Evolutionary conservation across 1,140 invertebrate species (phyloP), one percentile per base, ranked within the genome.

Genomic region (Tetragonula clypearis): DNA sequence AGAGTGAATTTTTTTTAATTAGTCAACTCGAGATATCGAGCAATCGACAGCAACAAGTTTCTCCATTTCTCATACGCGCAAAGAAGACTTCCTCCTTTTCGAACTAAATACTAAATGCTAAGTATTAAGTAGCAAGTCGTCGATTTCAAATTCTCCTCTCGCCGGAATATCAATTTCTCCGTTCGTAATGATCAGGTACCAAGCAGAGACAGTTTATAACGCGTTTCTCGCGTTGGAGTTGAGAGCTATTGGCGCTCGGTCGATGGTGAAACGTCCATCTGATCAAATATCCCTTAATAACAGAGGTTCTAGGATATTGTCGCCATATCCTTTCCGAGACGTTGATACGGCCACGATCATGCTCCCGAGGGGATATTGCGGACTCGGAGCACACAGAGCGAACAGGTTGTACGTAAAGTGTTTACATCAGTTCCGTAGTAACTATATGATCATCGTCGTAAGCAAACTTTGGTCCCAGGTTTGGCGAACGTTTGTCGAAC

Each of bases 401-500:
- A 71, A 65, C 79, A 49, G 26, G 80, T 76, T 72, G 71, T 79
- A 73, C 58, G 84, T 53, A 66, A 83, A 82, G 69, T 76, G 85
- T 82, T 82, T 82, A 58, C 71, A 23, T 55, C 41, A 26, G 77
- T 80, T 56, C 41, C 55, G 41, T 23, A 72, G 72, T 17, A n/a
- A 58, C 21, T 19, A 35, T 58, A n/a, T 41, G 56, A 68, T 79
- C 58, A 79, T n/a, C 30, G 9, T 86, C 79, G 75, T 62, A 75
- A 53, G 56, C 75, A 83, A 88, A 80, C 68, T 87, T 65, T 79
- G 58, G 69, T 72, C 84, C 53, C 60, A 62, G 72, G 68, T 76
- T 79, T n/a, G 15, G 15, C n/a, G 69, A 30, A 72, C 77, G 79
- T 90, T 90, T 84, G 85, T 75, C 49, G 79, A 88, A 80, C 79